These are phyloP conservation scores for Diarsia dahlii DNA, from an alignment of 2,888 invertebrate species.

Conservation along the genomic window DNA sequence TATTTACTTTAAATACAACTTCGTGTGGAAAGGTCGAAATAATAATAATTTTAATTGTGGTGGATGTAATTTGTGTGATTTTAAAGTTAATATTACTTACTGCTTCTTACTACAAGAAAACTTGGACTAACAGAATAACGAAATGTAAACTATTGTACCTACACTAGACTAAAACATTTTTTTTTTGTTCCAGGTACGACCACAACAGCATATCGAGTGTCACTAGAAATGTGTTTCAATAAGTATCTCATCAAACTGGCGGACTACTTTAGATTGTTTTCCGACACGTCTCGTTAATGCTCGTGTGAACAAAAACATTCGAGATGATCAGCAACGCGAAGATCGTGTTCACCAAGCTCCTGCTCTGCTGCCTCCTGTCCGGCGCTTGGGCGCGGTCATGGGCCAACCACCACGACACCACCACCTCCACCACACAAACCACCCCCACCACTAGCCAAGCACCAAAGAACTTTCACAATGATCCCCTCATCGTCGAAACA, in stretches of 20 bases:
- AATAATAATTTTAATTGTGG: background rate
- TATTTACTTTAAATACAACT: background rate
- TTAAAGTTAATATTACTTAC: background rate
- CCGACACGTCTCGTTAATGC: slow-evolving; percentile 76
- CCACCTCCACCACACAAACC: slow-evolving; percentile 88
- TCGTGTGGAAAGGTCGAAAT: background rate
- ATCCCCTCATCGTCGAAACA: slow-evolving; percentile 96
- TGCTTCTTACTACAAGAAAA: background rate
- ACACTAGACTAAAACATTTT: slow-evolving; percentile 1
- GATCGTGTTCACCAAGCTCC: slow-evolving; percentile 85
- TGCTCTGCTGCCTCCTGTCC: slow-evolving; percentile 81
- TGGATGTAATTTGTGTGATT: background rate
- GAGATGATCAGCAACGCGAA: slow-evolving; percentile 84
- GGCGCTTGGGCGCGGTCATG: slow-evolving; percentile 85
- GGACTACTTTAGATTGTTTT: slow-evolving; percentile 85
- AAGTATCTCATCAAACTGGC: slow-evolving; percentile 85
- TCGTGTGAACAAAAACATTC: slow-evolving; percentile 65
- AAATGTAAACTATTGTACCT: background rate
- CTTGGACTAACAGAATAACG: background rate
- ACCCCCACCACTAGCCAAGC: slow-evolving; percentile 86
- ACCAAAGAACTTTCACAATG: slow-evolving; percentile 90
- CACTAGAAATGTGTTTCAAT: slow-evolving; percentile 87
- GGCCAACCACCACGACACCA: slow-evolving; percentile 89
- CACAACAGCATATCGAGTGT: slow-evolving; percentile 63
- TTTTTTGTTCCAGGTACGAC: slow-evolving; percentile 79